These are phyloP conservation scores for Hemistola chrysoprasaria DNA, from an alignment of 2,888 invertebrate genomes.

Conservation along the genomic window DNA sequence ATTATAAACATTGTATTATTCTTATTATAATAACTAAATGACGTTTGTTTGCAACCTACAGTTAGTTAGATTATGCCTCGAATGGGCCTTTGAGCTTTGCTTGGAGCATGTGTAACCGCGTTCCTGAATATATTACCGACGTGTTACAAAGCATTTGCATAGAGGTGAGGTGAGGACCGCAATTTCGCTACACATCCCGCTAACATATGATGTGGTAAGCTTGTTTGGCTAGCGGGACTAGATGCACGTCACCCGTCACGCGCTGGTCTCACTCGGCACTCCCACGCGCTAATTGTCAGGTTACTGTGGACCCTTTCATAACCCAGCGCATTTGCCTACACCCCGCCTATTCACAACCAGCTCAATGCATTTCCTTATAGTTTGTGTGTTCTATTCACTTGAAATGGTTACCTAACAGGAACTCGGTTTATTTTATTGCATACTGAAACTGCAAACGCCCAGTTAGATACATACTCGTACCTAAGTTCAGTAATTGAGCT, in stretches of 20 bases:
- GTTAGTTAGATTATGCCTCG: conserved; percentile 4
- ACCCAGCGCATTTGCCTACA: conserved; percentile 21
- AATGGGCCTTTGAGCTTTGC: conserved; percentile 17
- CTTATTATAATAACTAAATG: no score
- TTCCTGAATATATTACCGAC: conserved; percentile 26
- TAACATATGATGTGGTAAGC: conserved; percentile 38
- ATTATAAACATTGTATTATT: no score
- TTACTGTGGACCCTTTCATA: conserved; percentile 9
- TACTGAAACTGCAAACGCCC: conserved; percentile 28
- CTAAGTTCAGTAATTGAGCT: no score
- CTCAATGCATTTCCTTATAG: conserved; percentile 19
- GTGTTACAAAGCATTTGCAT: conserved; percentile 23
- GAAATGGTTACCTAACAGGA: conserved; percentile 13
- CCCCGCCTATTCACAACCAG: conserved; percentile 15
- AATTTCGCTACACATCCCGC: conserved; percentile 15
- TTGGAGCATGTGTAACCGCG: conserved; percentile 14
- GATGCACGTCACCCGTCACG: no score
- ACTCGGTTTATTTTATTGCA: conserved; percentile 13
- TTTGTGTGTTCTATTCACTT: conserved; percentile 14
- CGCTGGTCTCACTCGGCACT: conserved; percentile 16
- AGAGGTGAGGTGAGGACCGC: conserved; percentile 17
- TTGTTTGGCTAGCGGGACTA: conserved; percentile 63
- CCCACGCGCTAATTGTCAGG: conserved; percentile 25
- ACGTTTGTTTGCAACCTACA: conserved; percentile 8
- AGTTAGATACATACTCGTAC: no score